phyloP scores from a whole-genome alignment of 2,888 invertebrate genomes.

The Romanomermis culicivorax region DNA sequence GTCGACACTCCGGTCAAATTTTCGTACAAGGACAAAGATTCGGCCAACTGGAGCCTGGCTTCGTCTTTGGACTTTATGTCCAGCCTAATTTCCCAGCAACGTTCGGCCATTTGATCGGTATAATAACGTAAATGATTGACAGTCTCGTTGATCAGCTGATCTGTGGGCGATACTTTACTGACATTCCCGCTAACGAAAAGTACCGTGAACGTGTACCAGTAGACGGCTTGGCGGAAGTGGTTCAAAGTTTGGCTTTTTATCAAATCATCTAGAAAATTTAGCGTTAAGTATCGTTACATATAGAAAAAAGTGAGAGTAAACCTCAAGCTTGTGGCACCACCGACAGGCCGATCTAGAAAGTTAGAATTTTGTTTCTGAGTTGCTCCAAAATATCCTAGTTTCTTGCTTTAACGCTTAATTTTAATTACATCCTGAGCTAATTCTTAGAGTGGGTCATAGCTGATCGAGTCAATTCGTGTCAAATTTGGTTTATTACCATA shows the following conservation, averaged over 20 bases:
- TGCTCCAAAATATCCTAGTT: no score
- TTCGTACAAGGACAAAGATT: not conserved
- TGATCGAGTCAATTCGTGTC: no score
- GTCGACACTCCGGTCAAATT: conserved; percentile 2
- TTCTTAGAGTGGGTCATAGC: no score
- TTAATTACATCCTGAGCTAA: no score
- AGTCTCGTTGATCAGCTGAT: not conserved
- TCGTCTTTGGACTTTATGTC: not conserved
- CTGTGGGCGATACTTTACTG: not conserved
- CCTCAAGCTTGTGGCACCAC: no score
- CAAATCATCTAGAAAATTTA: not conserved
- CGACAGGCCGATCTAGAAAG: no score
- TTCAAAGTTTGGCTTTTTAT: not conserved
- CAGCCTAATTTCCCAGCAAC: conserved; percentile 2
- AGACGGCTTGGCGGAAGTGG: not conserved
- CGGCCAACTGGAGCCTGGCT: not conserved
- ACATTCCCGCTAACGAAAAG: not conserved
- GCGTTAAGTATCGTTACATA: no score
- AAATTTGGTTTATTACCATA: no score
- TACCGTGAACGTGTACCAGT: conserved; percentile 1
- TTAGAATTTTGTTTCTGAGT: no score
- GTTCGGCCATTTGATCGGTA: conserved; percentile 2
- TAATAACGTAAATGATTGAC: not conserved
- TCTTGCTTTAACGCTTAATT: no score
- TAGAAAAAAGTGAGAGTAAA: no score